Base-by-base conservation (phyloP, 1,140 invertebrate species). In the Listronotus oregonensis region DNA sequence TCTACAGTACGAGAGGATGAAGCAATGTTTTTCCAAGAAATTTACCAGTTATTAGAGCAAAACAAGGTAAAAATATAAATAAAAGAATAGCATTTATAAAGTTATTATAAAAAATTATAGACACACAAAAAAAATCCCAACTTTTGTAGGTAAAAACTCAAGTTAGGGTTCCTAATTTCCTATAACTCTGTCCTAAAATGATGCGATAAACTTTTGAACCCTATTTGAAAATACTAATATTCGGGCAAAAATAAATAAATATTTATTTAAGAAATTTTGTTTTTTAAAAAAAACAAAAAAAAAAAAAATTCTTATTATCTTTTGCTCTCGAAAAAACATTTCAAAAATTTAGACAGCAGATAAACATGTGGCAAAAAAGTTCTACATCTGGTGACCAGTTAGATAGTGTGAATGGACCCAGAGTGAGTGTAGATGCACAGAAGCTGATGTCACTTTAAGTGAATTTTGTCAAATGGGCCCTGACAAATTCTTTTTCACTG, bases 341-440 rank as follows among this genome's bases (percentile, higher is more conserved):
- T 80, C 91, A 96, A 82, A 90, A 95, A 69, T n/a, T 79, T 99
- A 21, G 96, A 98, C 82, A 93, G 95, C 75, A 96, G 77, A 98
- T 99, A 69, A 98, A 97, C 90, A 91, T 73, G 96, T 99, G 47
- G 96, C 96, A 0, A 96, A 0, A 96, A 98, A 82, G 97, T 99
- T 14, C 88, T 99, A 51, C 96, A 99, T 83, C 84, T 99, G 97
- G 97, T 0, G 96, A 99, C 80, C 97, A 99, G 75, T 80, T 99
- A 31, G 96, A 98, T 79, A 96, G 93, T 74, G 95, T 98, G 0
- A 96, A 99, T 80, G 95, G 91, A 0, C 97, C 97, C 0, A 82
- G 97, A 72, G 89, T 95, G 49, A 83, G 96, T 70, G 94, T 96
- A 6, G 96, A 99, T 78, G 97, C 97, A 6, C 90, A 96, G 76